These are phyloP conservation scores for Pygmarrhopalites habei DNA, from an alignment of 1,140 invertebrate species.

Conservation along the genomic window DNA sequence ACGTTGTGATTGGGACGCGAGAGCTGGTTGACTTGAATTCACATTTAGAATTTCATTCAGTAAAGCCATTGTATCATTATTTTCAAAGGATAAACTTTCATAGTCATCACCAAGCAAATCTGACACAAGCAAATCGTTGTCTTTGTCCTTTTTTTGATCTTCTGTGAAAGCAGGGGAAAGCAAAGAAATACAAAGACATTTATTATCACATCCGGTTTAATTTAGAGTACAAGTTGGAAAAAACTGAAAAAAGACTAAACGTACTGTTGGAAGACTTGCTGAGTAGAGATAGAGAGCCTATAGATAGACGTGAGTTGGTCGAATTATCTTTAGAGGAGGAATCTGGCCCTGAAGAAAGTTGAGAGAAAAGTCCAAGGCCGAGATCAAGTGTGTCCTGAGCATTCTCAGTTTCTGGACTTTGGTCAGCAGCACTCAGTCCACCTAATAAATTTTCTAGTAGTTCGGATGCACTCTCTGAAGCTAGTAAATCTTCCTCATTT, in stretches of 20 bases:
- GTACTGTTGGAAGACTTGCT: slow-evolving; percentile 14
- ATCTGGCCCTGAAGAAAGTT: neutral
- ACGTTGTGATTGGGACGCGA: too few relatives aligned
- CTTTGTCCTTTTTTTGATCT: slow-evolving; percentile 26
- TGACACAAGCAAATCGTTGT: slow-evolving; percentile 38
- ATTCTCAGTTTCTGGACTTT: slow-evolving; percentile 33
- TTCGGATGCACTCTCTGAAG: slow-evolving; percentile 23
- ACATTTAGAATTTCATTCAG: slow-evolving; percentile 46
- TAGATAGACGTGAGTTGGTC: slow-evolving; percentile 13
- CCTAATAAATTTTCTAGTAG: slow-evolving; percentile 36
- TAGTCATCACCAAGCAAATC: slow-evolving; percentile 29
- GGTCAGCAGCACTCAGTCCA: slow-evolving; percentile 23
- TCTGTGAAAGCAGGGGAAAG: slow-evolving; percentile 5
- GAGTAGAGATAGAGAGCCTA: slow-evolving; percentile 16
- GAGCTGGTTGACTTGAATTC: neutral
- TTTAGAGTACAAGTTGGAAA: too few relatives aligned
- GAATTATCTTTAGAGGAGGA: slow-evolving; percentile 2
- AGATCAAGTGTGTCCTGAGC: slow-evolving; percentile 33
- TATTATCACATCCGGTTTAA: too few relatives aligned
- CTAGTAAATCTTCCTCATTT: slow-evolving; percentile 22
- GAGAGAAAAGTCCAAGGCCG: slow-evolving; percentile 26
- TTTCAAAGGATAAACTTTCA: slow-evolving; percentile 29
- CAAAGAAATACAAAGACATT: too few relatives aligned
- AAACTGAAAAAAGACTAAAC: too few relatives aligned
- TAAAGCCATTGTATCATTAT: slow-evolving; percentile 36